Conservation (phyloP, 2,113 vertebrate species). For the Seriola aureovittata region DNA sequence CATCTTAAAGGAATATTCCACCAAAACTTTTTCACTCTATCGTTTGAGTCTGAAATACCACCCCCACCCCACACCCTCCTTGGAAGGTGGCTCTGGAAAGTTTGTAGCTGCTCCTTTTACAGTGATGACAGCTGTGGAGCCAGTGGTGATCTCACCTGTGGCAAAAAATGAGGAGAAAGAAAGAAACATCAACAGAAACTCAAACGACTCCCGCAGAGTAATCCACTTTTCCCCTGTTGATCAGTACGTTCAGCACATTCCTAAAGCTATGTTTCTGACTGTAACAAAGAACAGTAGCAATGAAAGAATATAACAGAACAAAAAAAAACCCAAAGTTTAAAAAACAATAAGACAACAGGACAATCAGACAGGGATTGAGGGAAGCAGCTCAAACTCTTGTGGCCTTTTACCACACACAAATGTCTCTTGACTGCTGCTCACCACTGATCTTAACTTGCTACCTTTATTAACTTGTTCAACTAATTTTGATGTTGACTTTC, state of each 20-base stretch:
- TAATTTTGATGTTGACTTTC: no score
- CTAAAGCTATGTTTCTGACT: neutral
- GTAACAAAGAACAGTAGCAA: no score
- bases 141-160: neutral
- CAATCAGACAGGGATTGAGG: no score
- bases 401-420: no score
- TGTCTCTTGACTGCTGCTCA: no score
- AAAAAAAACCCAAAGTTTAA: no score
- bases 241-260: neutral
- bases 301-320: neutral
- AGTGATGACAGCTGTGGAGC: neutral
- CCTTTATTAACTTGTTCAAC: no score
- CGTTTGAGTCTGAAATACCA: neutral
- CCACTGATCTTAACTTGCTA: no score
- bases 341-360: no score
- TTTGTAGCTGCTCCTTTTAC: neutral
- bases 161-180: neutral
- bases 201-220: neutral
- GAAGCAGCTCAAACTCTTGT: no score
- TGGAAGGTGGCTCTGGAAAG: neutral
- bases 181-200: neutral
- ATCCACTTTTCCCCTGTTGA: neutral
- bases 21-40: neutral
- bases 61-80: neutral
- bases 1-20: slow-evolving; percentile 64